phyloP scores from a whole-genome alignment of 2,888 invertebrate species.

The Pediacus dermestoides region DNA sequence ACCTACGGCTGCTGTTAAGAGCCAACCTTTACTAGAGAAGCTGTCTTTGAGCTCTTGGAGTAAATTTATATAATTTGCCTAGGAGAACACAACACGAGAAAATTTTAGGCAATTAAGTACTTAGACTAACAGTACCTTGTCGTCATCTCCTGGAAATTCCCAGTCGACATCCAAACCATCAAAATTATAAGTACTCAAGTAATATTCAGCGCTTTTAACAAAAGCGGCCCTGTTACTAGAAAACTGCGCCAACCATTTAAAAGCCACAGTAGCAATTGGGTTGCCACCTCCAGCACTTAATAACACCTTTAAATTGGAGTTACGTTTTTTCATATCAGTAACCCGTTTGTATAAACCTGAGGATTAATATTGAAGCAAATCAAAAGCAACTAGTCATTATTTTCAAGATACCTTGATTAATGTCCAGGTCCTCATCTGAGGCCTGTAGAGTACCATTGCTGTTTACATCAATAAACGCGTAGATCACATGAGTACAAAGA shows the following conservation, averaged over 20 bases:
- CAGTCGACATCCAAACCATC: constrained; percentile 28
- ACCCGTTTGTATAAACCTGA: constrained; percentile 55
- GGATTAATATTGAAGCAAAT: constrained; percentile 8
- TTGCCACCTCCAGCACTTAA: constrained; percentile 58
- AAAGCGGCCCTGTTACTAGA: constrained; percentile 51
- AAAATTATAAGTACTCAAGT: constrained; percentile 35
- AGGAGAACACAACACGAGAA: constrained; percentile 2
- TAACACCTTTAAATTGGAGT: constrained; percentile 54
- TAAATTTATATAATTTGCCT: constrained; percentile 16
- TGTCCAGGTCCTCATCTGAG: constrained; percentile 23
- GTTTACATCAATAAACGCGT: constrained; percentile 30
- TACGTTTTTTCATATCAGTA: constrained; percentile 52
- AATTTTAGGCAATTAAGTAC: too few species aligned
- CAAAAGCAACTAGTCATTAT: not conserved
- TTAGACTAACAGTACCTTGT: constrained; percentile 14
- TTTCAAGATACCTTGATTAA: not conserved
- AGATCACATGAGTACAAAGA: constrained; percentile 31
- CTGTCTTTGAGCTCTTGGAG: constrained; percentile 11
- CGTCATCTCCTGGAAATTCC: constrained; percentile 23
- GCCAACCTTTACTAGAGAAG: constrained; percentile 13
- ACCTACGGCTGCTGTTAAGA: constrained; percentile 18
- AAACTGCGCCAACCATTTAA: constrained; percentile 17
- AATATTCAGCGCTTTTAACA: constrained; percentile 54
- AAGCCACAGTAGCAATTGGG: constrained; percentile 7
- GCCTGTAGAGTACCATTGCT: constrained; percentile 30